Conservation (phyloP, 92 coral and sea anemone species). For the Phymanthus crucifer region DNA sequence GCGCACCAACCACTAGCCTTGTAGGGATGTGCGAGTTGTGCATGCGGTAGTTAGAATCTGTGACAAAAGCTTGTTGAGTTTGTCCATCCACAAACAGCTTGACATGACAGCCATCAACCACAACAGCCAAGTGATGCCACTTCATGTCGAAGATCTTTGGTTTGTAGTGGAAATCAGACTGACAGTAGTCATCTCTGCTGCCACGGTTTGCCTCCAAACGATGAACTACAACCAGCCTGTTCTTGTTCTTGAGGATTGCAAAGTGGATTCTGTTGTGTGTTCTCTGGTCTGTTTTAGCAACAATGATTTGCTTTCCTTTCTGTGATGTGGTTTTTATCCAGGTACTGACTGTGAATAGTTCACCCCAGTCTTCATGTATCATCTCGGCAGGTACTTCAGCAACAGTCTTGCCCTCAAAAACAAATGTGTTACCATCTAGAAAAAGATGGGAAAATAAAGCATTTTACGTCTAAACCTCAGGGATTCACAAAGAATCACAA, state of each 20-base stretch:
- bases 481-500: too few species aligned
- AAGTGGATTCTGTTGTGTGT: slow-evolving; percentile 88
- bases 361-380: slow-evolving; percentile 69
- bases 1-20: slow-evolving; percentile 77
- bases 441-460: too few species aligned
- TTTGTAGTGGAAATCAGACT: slow-evolving; percentile 71
- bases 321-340: slow-evolving; percentile 69
- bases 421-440: slow-evolving; percentile 60
- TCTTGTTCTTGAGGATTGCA: slow-evolving; percentile 62
- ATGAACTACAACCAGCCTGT: slow-evolving; percentile 71
- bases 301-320: slow-evolving; percentile 70
- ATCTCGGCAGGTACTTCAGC: slow-evolving; percentile 65
- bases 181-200: slow-evolving; percentile 70
- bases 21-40: slow-evolving; percentile 73
- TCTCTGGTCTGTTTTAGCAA: slow-evolving; percentile 75
- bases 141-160: slow-evolving; percentile 71
- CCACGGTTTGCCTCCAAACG: slow-evolving; percentile 79
- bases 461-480: too few species aligned
- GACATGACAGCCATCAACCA: slow-evolving; percentile 68
- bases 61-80: slow-evolving; percentile 26
- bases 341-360: slow-evolving; percentile 76
- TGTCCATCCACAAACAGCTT: slow-evolving; percentile 66
- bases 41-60: slow-evolving; percentile 75
- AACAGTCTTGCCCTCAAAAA: slow-evolving; percentile 69
- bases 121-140: slow-evolving; percentile 87